These are phyloP conservation scores for Teleogryllus oceanicus DNA, from an alignment of 2,888 invertebrate genomes.

Conservation along the genomic window DNA sequence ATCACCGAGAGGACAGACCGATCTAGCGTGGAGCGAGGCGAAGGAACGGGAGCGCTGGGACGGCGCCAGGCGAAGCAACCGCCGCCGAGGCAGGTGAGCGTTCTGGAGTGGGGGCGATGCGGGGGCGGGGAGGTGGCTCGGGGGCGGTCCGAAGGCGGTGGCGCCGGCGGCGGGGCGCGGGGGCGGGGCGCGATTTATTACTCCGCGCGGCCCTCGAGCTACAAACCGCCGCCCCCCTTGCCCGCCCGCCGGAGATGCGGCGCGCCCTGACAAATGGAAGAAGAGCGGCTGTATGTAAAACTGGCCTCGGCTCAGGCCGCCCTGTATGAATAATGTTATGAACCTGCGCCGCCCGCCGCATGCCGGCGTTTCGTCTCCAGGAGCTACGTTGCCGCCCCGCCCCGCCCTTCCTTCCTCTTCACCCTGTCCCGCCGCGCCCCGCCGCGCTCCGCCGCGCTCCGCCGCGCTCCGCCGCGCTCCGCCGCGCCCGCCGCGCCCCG, in stretches of 20 bases:
- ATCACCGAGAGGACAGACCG: too few species aligned
- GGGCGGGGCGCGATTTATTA: not conserved
- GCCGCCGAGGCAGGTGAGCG: too few species aligned
- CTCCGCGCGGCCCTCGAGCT: not conserved
- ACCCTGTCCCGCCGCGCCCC: not conserved
- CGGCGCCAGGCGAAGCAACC: too few species aligned
- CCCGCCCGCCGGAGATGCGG: not conserved
- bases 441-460: not conserved
- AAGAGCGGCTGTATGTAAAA: not conserved
- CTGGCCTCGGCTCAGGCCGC: not conserved
- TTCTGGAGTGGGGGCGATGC: too few species aligned
- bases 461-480: not conserved
- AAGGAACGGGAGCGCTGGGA: too few species aligned
- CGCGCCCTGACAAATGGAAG: slow-evolving; percentile 1
- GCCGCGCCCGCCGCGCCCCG: not conserved
- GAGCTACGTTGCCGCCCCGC: too few species aligned
- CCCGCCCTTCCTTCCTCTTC: too few species aligned
- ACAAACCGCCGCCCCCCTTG: not conserved
- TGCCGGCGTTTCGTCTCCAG: too few species aligned
- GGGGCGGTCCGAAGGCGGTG: not conserved
- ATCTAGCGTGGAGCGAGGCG: too few species aligned
- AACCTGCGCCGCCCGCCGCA: not conserved
- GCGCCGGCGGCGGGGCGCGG: not conserved
- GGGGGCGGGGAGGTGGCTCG: too few species aligned
- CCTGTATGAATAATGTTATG: slow-evolving; percentile 9